Percentiles rank a stretch among this genome's conserved stretches.
These are phyloP conservation scores for Sipha flava DNA, from an alignment of 1,140 invertebrate species.

Conservation along the genomic window DNA sequence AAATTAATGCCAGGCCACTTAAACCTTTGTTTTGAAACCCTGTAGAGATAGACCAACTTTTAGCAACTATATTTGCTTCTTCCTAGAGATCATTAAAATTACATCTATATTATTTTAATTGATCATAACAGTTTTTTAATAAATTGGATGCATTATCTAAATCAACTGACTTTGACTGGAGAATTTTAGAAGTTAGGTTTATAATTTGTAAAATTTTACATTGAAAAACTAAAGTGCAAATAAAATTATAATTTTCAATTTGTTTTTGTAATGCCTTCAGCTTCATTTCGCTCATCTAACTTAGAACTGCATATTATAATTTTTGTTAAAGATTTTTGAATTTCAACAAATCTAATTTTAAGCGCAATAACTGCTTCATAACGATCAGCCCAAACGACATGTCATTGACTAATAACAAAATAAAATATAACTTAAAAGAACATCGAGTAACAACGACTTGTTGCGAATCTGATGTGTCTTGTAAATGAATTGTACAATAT, in stretches of 20 bases:
- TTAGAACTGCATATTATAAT: neutral
- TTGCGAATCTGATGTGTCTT: no score
- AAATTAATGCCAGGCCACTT: no score
- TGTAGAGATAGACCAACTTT: slow-evolving; percentile 4
- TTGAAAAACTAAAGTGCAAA: slow-evolving; percentile 5
- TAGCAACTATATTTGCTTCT: neutral
- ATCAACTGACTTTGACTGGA: neutral
- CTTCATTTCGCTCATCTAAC: neutral
- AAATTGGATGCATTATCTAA: neutral
- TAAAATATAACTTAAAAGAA: neutral
- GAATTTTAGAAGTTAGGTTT: neutral
- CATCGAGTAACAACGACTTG: no score
- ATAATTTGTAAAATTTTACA: slow-evolving; percentile 1
- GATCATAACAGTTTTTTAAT: slow-evolving; percentile 2
- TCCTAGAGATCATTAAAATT: slow-evolving; percentile 7
- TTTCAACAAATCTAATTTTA: neutral
- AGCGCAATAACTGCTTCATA: neutral
- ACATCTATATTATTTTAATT: neutral
- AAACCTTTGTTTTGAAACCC: neutral
- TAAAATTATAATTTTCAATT: slow-evolving; percentile 1
- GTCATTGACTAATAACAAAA: neutral
- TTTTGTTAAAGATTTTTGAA: neutral
- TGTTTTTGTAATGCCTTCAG: slow-evolving; percentile 3
- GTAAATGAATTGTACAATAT: no score
- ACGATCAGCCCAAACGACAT: neutral